Evolutionary conservation across 1,140 invertebrate genomes (phyloP).

Genomic region (Kradibia gibbosae): DNA sequence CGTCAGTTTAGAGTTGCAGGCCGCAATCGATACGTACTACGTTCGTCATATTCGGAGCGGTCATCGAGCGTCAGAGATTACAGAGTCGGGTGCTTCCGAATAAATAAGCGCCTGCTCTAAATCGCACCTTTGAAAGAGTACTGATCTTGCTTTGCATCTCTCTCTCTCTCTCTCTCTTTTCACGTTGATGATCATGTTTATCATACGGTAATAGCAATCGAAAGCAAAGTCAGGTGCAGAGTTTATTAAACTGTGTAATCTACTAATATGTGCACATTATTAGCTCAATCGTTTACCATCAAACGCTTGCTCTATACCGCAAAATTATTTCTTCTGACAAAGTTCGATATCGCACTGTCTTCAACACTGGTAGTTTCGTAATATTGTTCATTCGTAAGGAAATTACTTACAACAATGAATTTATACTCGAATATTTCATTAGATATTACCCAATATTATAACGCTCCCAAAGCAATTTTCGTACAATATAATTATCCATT

Average conservation of each 20-base stretch:
- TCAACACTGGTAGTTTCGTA: too few species aligned
- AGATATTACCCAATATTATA: background rate
- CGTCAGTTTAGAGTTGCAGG: background rate
- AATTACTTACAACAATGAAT: background rate
- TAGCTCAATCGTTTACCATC: too few species aligned
- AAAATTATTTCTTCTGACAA: too few species aligned
- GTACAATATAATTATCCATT: background rate
- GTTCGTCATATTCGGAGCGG: background rate
- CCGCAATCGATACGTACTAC: slow-evolving; percentile 1
- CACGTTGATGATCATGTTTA: background rate
- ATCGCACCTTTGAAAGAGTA: background rate
- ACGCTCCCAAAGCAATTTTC: background rate
- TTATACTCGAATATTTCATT: background rate
- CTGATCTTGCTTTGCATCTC: too few species aligned
- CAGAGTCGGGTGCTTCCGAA: background rate
- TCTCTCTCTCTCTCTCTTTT: background rate
- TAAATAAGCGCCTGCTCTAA: background rate
- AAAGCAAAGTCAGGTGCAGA: too few species aligned
- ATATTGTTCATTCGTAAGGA: too few species aligned
- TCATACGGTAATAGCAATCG: too few species aligned
- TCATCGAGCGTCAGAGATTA: background rate
- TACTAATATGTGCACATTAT: background rate
- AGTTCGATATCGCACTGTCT: too few species aligned
- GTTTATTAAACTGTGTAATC: background rate
- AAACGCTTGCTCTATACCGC: too few species aligned